These are phyloP conservation scores for Catocala nupta DNA, from an alignment of 2,888 invertebrate species.

Conservation along the genomic window DNA sequence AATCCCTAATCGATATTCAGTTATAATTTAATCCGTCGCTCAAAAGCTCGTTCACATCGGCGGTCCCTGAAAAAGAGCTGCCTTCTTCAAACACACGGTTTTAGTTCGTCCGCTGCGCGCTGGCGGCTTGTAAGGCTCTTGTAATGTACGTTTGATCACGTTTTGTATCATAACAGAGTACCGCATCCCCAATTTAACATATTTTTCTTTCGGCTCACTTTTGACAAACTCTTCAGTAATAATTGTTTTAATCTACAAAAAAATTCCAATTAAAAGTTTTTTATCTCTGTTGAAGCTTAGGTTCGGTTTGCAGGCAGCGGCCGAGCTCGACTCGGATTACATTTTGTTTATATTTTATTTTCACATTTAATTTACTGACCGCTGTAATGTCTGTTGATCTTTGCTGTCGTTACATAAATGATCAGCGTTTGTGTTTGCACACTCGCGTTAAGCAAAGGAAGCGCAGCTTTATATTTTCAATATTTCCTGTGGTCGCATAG, in stretches of 20 bases:
- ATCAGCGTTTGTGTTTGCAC: constrained; percentile 15
- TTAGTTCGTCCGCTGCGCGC: neutral
- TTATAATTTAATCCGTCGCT: constrained; percentile 60
- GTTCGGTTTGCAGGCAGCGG: constrained; percentile 62
- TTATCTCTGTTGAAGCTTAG: constrained; percentile 75
- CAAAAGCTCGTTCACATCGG: constrained; percentile 45
- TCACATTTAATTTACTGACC: constrained; percentile 56
- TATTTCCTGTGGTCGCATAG: constrained; percentile 60
- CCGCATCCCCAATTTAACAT: constrained; percentile 41
- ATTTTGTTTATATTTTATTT: constrained; percentile 55
- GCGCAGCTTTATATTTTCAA: constrained; percentile 62
- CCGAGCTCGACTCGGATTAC: constrained; percentile 56
- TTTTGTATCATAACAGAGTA: constrained; percentile 16
- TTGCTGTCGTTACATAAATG: constrained; percentile 39
- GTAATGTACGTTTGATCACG: too few relatives aligned
- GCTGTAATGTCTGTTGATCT: constrained; percentile 40
- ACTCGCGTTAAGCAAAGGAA: constrained; percentile 20
- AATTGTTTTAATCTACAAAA: constrained; percentile 81
- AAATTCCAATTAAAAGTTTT: constrained; percentile 81
- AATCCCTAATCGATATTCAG: constrained; percentile 65
- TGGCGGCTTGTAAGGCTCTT: neutral
- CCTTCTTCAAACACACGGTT: neutral
- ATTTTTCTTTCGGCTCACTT: constrained; percentile 64
- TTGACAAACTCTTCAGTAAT: constrained; percentile 68
- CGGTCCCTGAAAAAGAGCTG: neutral